These are phyloP conservation scores for Diglossa cyanea DNA, from an alignment of 2,797 vertebrate species.

Conservation along the genomic window DNA sequence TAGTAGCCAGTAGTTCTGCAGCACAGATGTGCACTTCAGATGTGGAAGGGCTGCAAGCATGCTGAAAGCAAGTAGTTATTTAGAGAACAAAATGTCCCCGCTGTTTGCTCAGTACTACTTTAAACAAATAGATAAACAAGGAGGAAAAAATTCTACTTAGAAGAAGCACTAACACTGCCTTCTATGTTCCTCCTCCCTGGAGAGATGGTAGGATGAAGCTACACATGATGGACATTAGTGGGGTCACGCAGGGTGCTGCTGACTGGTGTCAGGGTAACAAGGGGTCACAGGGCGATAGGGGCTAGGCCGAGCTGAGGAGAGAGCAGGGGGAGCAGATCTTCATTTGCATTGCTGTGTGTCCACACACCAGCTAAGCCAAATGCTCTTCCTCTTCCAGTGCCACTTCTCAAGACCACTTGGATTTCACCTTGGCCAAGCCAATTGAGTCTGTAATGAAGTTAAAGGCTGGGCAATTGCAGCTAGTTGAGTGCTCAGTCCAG, in stretches of 20 bases:
- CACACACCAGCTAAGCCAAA: background rate
- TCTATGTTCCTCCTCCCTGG: background rate
- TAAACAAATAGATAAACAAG: conserved; percentile 52
- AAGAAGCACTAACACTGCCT: background rate
- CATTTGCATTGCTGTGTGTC: background rate
- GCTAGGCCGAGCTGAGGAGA: background rate
- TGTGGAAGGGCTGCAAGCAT: background rate
- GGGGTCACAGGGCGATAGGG: background rate
- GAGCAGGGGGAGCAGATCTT: background rate
- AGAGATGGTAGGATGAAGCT: background rate
- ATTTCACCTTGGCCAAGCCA: conserved; percentile 37
- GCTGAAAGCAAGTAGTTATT: background rate
- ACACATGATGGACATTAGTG: background rate
- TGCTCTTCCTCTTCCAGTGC: background rate
- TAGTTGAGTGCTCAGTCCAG: background rate
- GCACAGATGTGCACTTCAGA: background rate
- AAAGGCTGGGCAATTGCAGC: background rate
- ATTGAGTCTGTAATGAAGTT: background rate
- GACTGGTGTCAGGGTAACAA: background rate
- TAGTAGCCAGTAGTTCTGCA: background rate
- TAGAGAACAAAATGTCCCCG: conserved; percentile 5
- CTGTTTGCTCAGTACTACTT: conserved; percentile 44
- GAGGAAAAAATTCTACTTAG: background rate
- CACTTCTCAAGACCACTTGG: background rate
- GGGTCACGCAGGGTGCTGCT: background rate